These are phyloP conservation scores for Antechinus flavipes DNA, from an alignment of 2,113 vertebrate genomes.

Conservation along the genomic window DNA sequence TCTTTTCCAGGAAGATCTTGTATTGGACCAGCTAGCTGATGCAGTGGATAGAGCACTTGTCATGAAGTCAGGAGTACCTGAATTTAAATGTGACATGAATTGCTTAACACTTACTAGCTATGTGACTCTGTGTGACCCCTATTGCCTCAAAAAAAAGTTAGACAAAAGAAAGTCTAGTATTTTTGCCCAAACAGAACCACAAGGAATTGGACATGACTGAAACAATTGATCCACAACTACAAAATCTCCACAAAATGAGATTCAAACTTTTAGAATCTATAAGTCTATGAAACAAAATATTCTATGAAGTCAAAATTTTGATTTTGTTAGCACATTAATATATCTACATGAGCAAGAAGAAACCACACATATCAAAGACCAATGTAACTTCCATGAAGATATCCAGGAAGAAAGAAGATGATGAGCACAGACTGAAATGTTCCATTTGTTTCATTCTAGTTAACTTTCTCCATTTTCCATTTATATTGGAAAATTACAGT, in stretches of 20 bases:
- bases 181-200: background rate
- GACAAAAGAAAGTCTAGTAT: too few species aligned
- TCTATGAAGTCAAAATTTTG: background rate
- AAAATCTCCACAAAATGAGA: background rate
- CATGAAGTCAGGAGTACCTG: too few species aligned
- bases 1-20: background rate
- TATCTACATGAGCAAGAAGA: constrained; percentile 16
- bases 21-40: too few species aligned
- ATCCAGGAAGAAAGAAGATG: constrained; percentile 29
- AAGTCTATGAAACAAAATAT: background rate
- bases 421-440: constrained; percentile 35
- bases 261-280: background rate
- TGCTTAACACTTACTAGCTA: too few species aligned
- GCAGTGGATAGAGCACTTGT: too few species aligned
- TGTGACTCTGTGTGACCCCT: too few species aligned
- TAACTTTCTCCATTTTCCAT: background rate
- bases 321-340: background rate
- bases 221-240: background rate
- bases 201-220: background rate
- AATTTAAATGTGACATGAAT: too few species aligned
- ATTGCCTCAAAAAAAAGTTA: too few species aligned
- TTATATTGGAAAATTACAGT: constrained; percentile 23
- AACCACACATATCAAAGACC: constrained; percentile 8
- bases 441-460: constrained; percentile 11
- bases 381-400: constrained; percentile 17